Percentiles rank a stretch among this genome's conserved stretches.
Evolutionary conservation across 2,797 vertebrate genomes (phyloP).

Genomic region (Phylloscopus collybita): DNA sequence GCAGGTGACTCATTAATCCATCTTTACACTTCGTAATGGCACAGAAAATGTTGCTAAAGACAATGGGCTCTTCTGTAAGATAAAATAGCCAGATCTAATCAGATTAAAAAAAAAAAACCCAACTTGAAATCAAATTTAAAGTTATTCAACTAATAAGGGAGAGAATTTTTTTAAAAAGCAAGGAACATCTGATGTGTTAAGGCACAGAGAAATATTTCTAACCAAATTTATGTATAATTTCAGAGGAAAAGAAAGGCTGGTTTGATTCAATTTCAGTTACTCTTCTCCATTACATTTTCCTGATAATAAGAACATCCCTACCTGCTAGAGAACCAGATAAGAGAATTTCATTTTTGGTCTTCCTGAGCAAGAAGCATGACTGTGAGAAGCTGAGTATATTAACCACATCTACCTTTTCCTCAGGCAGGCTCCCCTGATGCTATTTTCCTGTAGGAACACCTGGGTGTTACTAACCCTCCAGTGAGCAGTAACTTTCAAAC

Average conservation of each 20-base stretch:
- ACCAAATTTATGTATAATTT: not conserved
- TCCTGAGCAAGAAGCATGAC: not conserved
- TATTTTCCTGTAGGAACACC: not conserved
- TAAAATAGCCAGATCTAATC: not conserved
- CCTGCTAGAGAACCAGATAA: not conserved
- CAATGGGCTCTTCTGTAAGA: slow-evolving; percentile 51
- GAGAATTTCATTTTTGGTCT: not conserved
- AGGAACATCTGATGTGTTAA: not conserved
- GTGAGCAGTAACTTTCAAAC: not conserved
- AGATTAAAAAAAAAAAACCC: not conserved
- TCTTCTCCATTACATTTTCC: not conserved
- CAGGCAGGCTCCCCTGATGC: fast-evolving
- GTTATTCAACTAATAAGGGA: not conserved
- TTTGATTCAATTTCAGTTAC: not conserved
- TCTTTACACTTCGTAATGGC: slow-evolving; percentile 16
- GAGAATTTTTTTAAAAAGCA: not conserved
- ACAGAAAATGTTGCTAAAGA: slow-evolving; percentile 52
- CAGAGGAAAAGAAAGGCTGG: not conserved
- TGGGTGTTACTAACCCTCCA: not conserved
- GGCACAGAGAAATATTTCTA: not conserved
- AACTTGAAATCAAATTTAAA: not conserved
- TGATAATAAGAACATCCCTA: not conserved
- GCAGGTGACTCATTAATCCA: not conserved
- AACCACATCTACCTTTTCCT: not conserved
- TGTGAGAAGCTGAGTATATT: not conserved